Percentiles rank a stretch among this genome's conserved stretches.
Evolutionary conservation across 2,888 invertebrate species (phyloP).

Genomic region (Neuroscelio doddi): DNA sequence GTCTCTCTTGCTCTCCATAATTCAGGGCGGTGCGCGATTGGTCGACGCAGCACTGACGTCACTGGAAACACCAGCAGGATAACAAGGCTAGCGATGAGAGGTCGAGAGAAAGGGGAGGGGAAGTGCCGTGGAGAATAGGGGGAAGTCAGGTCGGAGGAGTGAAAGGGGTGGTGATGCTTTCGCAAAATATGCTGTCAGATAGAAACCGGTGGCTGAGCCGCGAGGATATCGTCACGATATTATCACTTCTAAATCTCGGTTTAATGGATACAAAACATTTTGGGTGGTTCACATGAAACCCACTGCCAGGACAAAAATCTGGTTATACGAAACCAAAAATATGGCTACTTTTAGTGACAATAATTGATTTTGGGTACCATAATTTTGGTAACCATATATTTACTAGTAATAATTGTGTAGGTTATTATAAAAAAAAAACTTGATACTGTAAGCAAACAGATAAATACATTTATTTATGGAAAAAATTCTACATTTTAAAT

Average conservation of each 20-base stretch:
- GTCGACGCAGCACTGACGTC: conserved; percentile 64
- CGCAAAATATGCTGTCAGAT: conserved; percentile 64
- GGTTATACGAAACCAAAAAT: too few species aligned
- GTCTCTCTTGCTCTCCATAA: conserved; percentile 58
- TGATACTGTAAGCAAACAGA: too few species aligned
- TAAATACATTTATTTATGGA: too few species aligned
- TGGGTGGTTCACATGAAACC: too few species aligned
- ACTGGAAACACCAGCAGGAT: conserved; percentile 61
- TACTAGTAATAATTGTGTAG: too few species aligned
- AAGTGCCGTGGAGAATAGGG: conserved; percentile 34
- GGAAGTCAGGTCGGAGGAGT: conserved; percentile 33
- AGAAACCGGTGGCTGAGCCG: conserved; percentile 57
- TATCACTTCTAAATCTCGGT: conserved; percentile 21
- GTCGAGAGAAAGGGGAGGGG: conserved; percentile 16
- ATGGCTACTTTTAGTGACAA: too few species aligned
- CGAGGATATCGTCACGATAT: conserved; percentile 49
- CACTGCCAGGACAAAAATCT: too few species aligned
- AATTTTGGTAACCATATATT: too few species aligned
- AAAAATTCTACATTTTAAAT: too few species aligned
- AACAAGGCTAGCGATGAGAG: conserved; percentile 51
- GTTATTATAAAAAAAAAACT: too few species aligned
- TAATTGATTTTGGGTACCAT: too few species aligned
- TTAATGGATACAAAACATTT: background rate
- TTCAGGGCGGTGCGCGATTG: conserved; percentile 62
- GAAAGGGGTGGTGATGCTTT: conserved; percentile 53